Conservation (phyloP, 1,140 invertebrate genomes). For the Atopsyche davidsoni region DNA sequence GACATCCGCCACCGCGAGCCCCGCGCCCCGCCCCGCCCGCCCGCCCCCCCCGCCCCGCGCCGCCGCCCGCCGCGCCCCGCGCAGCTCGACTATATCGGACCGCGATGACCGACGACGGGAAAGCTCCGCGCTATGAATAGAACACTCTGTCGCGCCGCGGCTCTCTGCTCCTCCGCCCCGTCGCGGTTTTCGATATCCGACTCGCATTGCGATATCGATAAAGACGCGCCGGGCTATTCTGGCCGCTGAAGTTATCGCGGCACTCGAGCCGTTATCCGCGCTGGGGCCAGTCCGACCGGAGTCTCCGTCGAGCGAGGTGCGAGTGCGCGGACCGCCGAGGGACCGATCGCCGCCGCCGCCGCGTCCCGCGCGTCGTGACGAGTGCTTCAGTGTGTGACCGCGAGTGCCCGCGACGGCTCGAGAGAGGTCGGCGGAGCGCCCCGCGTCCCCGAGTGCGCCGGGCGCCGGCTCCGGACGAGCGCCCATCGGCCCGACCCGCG, state of each 20-base stretch:
- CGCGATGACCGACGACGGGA: constrained; percentile 16
- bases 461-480: not conserved
- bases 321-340: too few relatives aligned
- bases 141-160: not conserved
- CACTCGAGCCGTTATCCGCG: not conserved
- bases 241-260: constrained; percentile 3
- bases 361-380: too few relatives aligned
- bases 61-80: not conserved
- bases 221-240: constrained; percentile 2
- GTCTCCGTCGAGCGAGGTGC: too few relatives aligned
- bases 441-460: not conserved
- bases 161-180: too few relatives aligned
- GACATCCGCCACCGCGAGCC: not conserved
- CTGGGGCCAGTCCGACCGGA: too few relatives aligned
- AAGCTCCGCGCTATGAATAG: constrained; percentile 23
- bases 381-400: constrained; percentile 3
- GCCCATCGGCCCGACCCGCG: not conserved
- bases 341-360: not conserved
- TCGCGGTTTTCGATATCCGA: constrained; percentile 3
- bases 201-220: constrained; percentile 5
- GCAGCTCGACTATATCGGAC: constrained; percentile 21
- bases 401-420: not conserved
- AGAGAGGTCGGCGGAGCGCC: not conserved
- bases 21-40: constrained; percentile 2
- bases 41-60: not conserved